Base-by-base conservation (phyloP, 2,888 invertebrate species). In the Trachelus troglodyta region DNA sequence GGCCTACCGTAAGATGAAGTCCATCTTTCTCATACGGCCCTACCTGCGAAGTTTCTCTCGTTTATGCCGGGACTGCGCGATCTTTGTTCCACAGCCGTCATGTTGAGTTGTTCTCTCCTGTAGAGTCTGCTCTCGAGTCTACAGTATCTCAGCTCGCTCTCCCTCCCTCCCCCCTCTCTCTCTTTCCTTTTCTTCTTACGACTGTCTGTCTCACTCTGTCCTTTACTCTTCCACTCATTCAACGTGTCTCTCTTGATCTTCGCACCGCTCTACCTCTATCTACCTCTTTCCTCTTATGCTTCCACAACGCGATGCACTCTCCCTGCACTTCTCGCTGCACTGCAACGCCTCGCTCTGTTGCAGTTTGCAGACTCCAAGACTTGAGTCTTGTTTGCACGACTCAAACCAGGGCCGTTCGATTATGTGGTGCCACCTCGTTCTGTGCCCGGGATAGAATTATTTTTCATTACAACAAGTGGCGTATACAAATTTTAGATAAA, bases 361-460 rank as follows among this genome's bases (percentile, higher is more conserved):
- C 75, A 77, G 69, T 77, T 77, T 69, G 75, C 69, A 37, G 37
- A 37, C 56, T 35, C 37, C 34, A 23, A 56, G 69, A 31, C 75
- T 40, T 30, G 37, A 71, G 77, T 71, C 77, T 75, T 77, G 77
- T 77, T 75, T 77, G 77, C 75, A 77, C 71, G 75, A 77, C 71
- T 31, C 30, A 15, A 56, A 56, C 56, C 56, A 56, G 56, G 56
- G 56, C 56, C 56, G 56, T 56, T 9, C 23, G 56, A 56, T 56
- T 56, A 15, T 56, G 15, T 56, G 56, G 56, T 6, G 56, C 56
- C 56, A 23, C 9, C 56, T 23, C 23, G 56, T 23, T 23, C 56
- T 56, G 56, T 23, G 56, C 23, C 56, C 56, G 23, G 15, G 23
- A 56, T 15, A 15, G 6, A 40, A 15, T 40, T 6, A 40, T 40